Evolutionary conservation across 2,113 vertebrate genomes (phyloP), one percentile per base, ranked within the genome.

Genomic region (Lamprotornis superbus): DNA sequence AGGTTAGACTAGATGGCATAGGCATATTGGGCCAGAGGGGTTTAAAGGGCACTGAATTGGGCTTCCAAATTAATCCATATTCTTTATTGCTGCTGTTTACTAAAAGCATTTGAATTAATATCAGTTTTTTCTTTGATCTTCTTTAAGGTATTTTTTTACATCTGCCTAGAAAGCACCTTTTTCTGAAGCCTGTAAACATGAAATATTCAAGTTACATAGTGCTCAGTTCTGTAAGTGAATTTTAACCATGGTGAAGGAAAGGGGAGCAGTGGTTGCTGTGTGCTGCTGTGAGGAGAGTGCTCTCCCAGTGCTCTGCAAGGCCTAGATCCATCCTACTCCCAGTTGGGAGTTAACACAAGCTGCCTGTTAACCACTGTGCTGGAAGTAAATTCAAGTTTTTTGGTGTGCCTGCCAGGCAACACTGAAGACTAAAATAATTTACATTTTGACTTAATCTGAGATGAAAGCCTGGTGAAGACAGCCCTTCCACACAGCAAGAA

Each of bases 181-280:
- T 93, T 84, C 50, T 82, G 69, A 78, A 37, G 31, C 64, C 56
- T 79, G 33, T 87, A n/a, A 78, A 55, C 30, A 49, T 50, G 35
- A 79, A 81, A 60, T 63, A 30, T 81, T 83, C 3, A 70, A 83
- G 28, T 60, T 73, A 20, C 60, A 12, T 9, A 31, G 53, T 44
- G 20, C 63, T 92, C 16, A 16, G 46, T 47, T 80, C 40, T 76
- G 57, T 52, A 64, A 46, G 33, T 64, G 71, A 59, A 69, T 88
- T 89, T 74, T 42, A 65, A 40, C 28, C 42, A 15, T 0, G 0
- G 33, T 70, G 56, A 67, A 67, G 33, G 69, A 49, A 69, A 73
- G 68, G 78, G 78, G 35, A 86, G 52, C 80, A 33, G 59, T 0
- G 1, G 5, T 46, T 80, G 57, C 69, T 0, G 0, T 46, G 52